Base-by-base conservation (phyloP, 2,888 invertebrate genomes). In the Euzetes globulus region DNA sequence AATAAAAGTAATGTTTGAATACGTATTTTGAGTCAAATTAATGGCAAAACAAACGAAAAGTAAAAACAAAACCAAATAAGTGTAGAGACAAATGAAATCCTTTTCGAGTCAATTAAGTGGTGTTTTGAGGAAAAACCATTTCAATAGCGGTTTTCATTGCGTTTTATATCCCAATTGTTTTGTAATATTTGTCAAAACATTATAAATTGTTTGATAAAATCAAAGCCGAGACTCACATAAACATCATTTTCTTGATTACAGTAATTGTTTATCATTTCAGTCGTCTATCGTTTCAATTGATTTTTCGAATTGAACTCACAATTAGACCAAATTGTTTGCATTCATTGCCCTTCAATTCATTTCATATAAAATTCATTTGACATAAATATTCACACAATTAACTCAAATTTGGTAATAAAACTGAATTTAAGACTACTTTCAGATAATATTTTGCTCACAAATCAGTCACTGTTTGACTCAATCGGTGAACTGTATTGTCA, bases 221-320 rank as follows among this genome's bases (percentile, higher is more conserved):
- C 3, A 58, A 19, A 27, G 9, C 22, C 4, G 33, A 33, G 4
- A 60, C 60, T 60, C n/a, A 60, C 60, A 33, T 33, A 60, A 33
- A 29, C 33, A 33, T 60, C 60, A 33, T 33, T 60, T n/a, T 60
- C 60, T 33, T 29, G 29, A 33, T 15, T 60, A 22, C 29, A 60
- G 60, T 17, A 60, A 68, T 45, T 68, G 45, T 68, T 22, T 68
- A 68, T 68, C 68, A 68, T 68, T 68, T 68, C 68, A 68, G 41
- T 68, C 60, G n/a, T 60, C 60, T 13, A 45, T 68, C 22, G 45
- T 37, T 41, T 68, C 17, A 41, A 41, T 68, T 9, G 15, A 68
- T 27, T 13, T 58, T 58, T 58, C 19, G 9, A 22, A 58, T 27
- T 58, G 27, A 58, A 27, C 3, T 27, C 41, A 41, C 41, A 41